Base-by-base conservation (phyloP, 2,888 invertebrate genomes). In the Malthinus seriepunctatus region DNA sequence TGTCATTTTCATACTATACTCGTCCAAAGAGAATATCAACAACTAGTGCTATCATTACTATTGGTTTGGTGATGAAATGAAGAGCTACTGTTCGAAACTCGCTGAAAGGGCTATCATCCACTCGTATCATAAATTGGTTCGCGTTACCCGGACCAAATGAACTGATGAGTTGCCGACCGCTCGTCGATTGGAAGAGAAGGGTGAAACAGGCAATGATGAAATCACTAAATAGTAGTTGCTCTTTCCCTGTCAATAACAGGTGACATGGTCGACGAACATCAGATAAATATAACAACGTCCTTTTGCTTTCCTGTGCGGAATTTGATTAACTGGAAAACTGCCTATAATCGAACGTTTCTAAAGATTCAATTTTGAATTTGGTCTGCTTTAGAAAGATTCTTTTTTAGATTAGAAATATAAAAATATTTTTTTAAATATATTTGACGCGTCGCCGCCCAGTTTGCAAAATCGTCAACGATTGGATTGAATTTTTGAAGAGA, bases 231-330 rank as follows among this genome's bases (percentile, higher is more conserved):
- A 54, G 60, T 34, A 57, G 62, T 64, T 64, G 61, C 60, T 64
- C 61, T 64, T 66, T 66, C 46, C 64, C 66, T 63, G 64, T 58
- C 64, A 63, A 66, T 66, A 63, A 48, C 64, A 66, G 64, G 66
- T 66, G 66, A 63, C 64, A 64, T 55, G 59, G 55, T 50, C 52
- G 54, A 33, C 57, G 57, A 61, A 53, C 60, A 60, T 61, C 51
- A 62, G 63, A 65, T 63, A 65, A 65, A 65, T 65, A 65, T 65
- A 63, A 65, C 61, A 60, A 56, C 61, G 45, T 59, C 56, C 56
- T 48, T 38, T 52, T 56, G 55, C 58, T 56, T 34, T 51, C 32
- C 54, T 38, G 32, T 37, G 8, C 39, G 38, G 59, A 54, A 52
- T 42, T 53, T 53, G 59, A 59, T 59, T 59, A 55, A 54, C 54